A percentile compares a stretch with the other conserved stretches of the same genome.
These are phyloP conservation scores for Nicator chloris DNA, from an alignment of 2,113 vertebrate genomes.

Conservation along the genomic window DNA sequence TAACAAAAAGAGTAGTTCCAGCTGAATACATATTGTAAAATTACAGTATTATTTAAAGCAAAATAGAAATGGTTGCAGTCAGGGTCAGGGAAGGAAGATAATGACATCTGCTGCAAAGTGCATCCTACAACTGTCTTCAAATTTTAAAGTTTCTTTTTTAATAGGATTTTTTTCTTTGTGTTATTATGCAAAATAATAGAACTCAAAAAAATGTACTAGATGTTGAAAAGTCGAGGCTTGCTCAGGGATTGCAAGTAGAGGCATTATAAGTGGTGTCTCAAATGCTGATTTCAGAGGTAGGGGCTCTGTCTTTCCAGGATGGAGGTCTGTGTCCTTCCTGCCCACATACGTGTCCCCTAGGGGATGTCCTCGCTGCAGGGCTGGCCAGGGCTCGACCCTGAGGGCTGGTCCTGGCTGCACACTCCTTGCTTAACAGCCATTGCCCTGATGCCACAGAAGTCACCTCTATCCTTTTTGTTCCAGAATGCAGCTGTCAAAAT, in stretches of 20 bases:
- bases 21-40: conserved; percentile 53
- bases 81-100: conserved; percentile 3
- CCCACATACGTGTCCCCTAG: accelerated
- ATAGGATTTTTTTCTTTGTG: neutral
- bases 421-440: neutral
- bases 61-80: conserved; percentile 10
- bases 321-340: neutral
- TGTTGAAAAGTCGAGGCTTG: neutral
- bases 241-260: neutral
- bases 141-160: neutral
- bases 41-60: conserved; percentile 36
- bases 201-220: neutral
- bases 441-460: neutral
- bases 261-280: neutral
- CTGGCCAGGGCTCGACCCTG: neutral
- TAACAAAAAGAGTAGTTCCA: conserved; percentile 61
- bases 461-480: neutral
- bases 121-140: neutral
- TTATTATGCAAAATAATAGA: neutral
- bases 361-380: neutral
- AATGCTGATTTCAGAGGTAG: neutral
- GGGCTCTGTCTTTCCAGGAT: neutral
- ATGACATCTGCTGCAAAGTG: conserved; percentile 6
- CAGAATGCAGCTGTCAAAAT: neutral
- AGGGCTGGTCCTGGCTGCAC: neutral